A percentile compares a stretch with the other conserved stretches of the same genome.
Conservation (phyloP, 92 coral and sea anemone species). For the Blastomussa wellsi region DNA sequence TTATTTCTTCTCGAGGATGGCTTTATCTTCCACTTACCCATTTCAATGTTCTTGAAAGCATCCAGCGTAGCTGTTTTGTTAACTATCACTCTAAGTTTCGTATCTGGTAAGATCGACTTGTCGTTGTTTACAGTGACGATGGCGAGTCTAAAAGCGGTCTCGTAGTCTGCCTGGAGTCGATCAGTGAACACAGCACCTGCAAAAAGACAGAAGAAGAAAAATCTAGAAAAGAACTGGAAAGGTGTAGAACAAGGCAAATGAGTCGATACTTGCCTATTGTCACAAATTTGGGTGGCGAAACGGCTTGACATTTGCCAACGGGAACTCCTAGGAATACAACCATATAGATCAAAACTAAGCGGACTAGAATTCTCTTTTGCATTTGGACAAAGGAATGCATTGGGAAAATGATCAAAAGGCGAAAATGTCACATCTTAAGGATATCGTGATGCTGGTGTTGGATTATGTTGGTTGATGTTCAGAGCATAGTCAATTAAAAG, state of each 20-base stretch:
- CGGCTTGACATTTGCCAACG: not conserved
- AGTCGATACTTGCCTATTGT: conserved; percentile 12
- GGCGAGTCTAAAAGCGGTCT: conserved; percentile 72
- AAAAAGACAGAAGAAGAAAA: not conserved
- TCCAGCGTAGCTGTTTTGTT: conserved; percentile 69
- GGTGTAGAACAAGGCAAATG: not conserved
- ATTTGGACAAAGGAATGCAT: not conserved
- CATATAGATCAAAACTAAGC: not conserved
- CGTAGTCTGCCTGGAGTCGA: conserved; percentile 35
- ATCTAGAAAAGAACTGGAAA: not conserved
- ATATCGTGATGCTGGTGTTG: not conserved
- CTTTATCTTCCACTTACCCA: conserved; percentile 44
- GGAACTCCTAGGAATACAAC: not conserved
- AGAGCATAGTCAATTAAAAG: conserved; percentile 7
- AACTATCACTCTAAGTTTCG: conserved; percentile 57
- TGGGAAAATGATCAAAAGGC: not conserved
- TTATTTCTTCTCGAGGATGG: no score
- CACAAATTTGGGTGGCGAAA: conserved; percentile 14
- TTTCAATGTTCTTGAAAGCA: conserved; percentile 70
- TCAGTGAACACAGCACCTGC: conserved; percentile 38
- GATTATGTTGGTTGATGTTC: not conserved
- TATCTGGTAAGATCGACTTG: conserved; percentile 42
- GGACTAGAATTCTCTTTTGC: not conserved
- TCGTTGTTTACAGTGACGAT: conserved; percentile 61
- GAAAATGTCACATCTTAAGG: not conserved